A percentile compares a stretch with the other conserved stretches of the same genome.
Conservation (phyloP, 2,113 vertebrate species). For the Triplophysa dalaica region DNA sequence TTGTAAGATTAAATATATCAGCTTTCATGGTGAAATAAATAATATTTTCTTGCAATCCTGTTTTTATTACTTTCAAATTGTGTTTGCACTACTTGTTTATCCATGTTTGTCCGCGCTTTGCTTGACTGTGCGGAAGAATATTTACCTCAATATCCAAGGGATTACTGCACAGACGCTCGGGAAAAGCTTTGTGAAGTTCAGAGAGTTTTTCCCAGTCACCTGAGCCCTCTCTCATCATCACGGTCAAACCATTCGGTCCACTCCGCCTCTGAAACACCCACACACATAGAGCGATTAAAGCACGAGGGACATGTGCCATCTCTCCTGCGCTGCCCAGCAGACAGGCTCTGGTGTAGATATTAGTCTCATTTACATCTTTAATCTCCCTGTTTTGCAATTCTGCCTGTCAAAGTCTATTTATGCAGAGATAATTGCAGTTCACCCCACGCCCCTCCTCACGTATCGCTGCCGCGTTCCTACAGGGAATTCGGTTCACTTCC, state of each 20-base stretch:
- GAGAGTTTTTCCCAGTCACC: conserved; percentile 90
- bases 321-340: conserved; percentile 12
- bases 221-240: conserved; percentile 76
- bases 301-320: conserved; percentile 8
- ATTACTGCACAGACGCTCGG: conserved; percentile 84
- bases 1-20: no score
- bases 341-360: conserved; percentile 40
- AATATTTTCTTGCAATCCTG: no score
- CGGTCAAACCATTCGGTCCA: conserved; percentile 94
- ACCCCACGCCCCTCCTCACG: neutral
- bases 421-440: conserved; percentile 52
- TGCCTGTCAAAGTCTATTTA: conserved; percentile 53
- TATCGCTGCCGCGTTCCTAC: conserved; percentile 6
- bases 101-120: conserved; percentile 4
- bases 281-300: conserved; percentile 1
- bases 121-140: neutral
- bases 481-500: conserved; percentile 11
- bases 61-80: neutral
- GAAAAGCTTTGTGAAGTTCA: conserved; percentile 80
- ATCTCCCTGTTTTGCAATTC: conserved; percentile 45
- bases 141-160: conserved; percentile 91
- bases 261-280: conserved; percentile 80
- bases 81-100: neutral
- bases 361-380: conserved; percentile 49
- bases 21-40: no score